Conservation (phyloP, 2,113 vertebrate genomes). For the Heteronetta atricapilla region DNA sequence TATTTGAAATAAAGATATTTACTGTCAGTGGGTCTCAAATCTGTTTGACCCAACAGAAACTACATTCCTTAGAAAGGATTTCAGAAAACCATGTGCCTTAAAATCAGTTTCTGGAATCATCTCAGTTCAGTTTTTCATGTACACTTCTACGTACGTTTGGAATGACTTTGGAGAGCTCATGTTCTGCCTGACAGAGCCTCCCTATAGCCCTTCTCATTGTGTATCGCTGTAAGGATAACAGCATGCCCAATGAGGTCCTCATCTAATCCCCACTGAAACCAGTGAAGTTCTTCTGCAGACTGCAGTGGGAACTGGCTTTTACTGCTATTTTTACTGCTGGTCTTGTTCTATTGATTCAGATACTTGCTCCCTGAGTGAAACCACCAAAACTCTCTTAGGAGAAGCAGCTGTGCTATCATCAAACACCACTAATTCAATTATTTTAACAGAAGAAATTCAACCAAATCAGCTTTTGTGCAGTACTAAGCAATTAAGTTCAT, state of each 20-base stretch:
- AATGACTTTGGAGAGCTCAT: not conserved
- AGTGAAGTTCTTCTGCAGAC: not conserved
- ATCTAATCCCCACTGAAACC: not conserved
- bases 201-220: not conserved
- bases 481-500: not conserved
- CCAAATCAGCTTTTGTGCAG: not conserved
- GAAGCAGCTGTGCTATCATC: not conserved
- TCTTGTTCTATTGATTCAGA: not conserved
- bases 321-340: not conserved
- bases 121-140: not conserved
- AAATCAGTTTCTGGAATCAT: not conserved
- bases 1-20: not conserved
- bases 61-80: not conserved
- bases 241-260: not conserved
- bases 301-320: not conserved
- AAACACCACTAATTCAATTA: not conserved
- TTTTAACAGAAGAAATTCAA: not conserved
- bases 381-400: not conserved
- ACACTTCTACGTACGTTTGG: not conserved
- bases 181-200: not conserved
- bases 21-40: not conserved
- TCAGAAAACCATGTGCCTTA: not conserved
- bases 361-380: not conserved
- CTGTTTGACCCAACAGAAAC: not conserved
- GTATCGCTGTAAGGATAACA: not conserved